Percentiles rank a stretch among this genome's conserved stretches.
These are phyloP conservation scores for Mesocentrotus franciscanus DNA, from an alignment of 53 echinoderm and acorn worm genomes.

Conservation along the genomic window DNA sequence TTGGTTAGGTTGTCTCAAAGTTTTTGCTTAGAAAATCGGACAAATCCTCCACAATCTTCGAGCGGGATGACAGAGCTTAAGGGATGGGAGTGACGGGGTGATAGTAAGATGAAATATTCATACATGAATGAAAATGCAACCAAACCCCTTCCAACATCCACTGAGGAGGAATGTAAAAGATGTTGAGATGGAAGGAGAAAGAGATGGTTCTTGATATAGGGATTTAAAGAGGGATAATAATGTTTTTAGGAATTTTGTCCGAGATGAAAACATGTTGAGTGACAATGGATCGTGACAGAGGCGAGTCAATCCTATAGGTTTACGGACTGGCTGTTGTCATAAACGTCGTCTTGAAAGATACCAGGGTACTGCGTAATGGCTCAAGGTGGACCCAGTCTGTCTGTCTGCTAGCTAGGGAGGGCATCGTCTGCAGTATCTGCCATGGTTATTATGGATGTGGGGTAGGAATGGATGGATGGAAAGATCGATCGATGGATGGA, in stretches of 20 bases:
- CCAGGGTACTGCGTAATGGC: conserved; percentile 19
- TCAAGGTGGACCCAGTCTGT: not conserved
- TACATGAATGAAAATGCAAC: not conserved
- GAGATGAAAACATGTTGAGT: conserved; percentile 58
- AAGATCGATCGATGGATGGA: not conserved
- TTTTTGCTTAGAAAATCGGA: not conserved
- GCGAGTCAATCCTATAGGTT: conserved; percentile 30
- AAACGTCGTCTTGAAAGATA: conserved; percentile 49
- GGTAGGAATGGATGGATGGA: not conserved
- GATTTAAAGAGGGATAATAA: conserved; percentile 41
- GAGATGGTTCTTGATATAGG: conserved; percentile 26
- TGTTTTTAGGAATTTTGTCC: conserved; percentile 35
- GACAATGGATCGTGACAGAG: conserved; percentile 26
- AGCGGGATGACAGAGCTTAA: conserved; percentile 11
- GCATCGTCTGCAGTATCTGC: not conserved
- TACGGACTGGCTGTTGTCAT: conserved; percentile 33
- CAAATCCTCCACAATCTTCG: conserved; percentile 23
- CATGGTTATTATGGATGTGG: conserved; percentile 13
- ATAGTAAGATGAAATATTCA: conserved; percentile 11
- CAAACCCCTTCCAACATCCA: not conserved
- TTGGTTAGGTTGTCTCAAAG: not conserved
- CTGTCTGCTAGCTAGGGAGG: not conserved
- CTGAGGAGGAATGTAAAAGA: conserved; percentile 32
- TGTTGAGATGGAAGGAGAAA: not conserved
- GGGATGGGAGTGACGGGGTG: not conserved